Evolutionary conservation across 1,140 invertebrate species (phyloP).

Genomic region (Conus betulinus): DNA sequence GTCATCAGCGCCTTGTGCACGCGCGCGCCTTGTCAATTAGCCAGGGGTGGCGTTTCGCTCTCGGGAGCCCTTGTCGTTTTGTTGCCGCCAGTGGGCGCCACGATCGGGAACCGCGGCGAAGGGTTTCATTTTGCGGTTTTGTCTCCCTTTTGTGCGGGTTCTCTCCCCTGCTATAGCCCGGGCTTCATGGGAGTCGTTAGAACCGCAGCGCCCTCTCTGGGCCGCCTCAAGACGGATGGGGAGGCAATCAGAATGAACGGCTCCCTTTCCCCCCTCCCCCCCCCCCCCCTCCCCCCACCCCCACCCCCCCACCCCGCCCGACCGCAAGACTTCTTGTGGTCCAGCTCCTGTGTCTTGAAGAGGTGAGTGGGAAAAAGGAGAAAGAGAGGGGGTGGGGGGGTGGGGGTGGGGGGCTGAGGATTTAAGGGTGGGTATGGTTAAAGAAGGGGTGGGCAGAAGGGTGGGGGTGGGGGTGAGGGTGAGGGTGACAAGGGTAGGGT

Average conservation of each 20-base stretch:
- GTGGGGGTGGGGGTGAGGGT: background rate
- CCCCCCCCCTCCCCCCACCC: too few species aligned
- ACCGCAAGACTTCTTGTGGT: background rate
- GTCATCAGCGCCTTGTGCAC: conserved; percentile 15
- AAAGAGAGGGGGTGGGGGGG: background rate
- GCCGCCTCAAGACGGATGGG: background rate
- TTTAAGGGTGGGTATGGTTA: too few species aligned
- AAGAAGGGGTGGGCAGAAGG: too few species aligned
- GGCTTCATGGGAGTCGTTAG: background rate
- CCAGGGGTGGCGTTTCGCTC: conserved; percentile 24
- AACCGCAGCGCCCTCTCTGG: background rate
- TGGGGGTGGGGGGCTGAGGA: background rate
- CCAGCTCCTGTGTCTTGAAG: background rate
- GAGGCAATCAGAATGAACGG: background rate
- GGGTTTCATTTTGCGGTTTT: conserved; percentile 37
- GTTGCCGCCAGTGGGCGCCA: conserved; percentile 17
- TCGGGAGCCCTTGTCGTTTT: conserved; percentile 29
- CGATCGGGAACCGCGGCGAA: background rate
- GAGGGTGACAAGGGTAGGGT: background rate
- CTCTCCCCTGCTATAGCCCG: background rate
- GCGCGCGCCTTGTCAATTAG: conserved; percentile 25
- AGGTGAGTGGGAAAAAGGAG: background rate
- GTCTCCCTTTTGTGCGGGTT: conserved; percentile 1
- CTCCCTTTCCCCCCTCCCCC: background rate
- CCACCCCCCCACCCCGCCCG: background rate